phyloP scores from a whole-genome alignment of 2,888 invertebrate genomes.

The Helicoverpa assulta region DNA sequence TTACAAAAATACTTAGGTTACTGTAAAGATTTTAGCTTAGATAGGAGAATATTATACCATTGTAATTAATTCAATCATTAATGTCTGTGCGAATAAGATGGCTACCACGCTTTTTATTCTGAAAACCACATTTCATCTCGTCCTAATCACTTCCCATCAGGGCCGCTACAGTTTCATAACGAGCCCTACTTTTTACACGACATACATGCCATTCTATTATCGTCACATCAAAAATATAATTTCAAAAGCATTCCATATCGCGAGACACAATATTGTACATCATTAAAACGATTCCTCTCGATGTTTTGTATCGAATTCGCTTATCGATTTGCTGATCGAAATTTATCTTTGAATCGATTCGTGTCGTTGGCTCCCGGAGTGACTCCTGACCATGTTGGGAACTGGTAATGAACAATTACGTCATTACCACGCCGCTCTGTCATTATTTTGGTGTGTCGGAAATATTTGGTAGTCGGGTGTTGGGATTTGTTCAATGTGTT shows the following conservation, averaged over 20 bases:
- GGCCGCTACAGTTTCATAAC: constrained; percentile 1
- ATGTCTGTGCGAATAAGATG: background rate
- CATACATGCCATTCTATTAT: constrained; percentile 40
- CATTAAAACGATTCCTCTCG: constrained; percentile 51
- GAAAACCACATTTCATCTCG: background rate
- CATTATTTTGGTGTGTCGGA: constrained; percentile 60
- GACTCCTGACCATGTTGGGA: constrained; percentile 51
- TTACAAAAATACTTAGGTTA: no score
- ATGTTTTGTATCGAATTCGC: constrained; percentile 47
- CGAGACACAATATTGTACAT: constrained; percentile 47
- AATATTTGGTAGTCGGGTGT: constrained; percentile 38
- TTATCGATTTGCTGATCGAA: constrained; percentile 43
- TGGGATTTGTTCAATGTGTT: constrained; percentile 41
- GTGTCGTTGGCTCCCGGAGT: constrained; percentile 52
- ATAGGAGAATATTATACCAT: no score
- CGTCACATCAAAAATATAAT: constrained; percentile 42
- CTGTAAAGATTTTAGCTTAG: no score
- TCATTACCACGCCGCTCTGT: constrained; percentile 68
- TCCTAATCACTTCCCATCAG: background rate
- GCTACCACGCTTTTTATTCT: background rate
- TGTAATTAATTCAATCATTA: background rate
- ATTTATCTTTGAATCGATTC: constrained; percentile 24
- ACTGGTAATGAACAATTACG: constrained; percentile 66
- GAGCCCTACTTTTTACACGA: constrained; percentile 24
- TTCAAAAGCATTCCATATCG: constrained; percentile 54